phyloP scores from a whole-genome alignment of 2,113 vertebrate genomes.

The Ardeotis arabs region DNA sequence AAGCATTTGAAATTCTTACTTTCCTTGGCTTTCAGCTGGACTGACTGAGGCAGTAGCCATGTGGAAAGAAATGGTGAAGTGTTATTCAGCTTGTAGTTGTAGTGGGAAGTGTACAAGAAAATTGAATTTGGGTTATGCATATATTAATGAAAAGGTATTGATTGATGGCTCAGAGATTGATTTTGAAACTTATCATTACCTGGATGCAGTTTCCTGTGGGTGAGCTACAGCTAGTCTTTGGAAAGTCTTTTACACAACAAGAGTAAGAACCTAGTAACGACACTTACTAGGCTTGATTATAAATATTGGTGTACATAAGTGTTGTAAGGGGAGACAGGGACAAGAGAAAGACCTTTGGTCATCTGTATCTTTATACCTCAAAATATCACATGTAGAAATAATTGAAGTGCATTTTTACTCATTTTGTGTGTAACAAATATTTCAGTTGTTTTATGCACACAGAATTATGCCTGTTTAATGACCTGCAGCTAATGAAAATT shows the following conservation, averaged over 20 bases:
- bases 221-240: background rate
- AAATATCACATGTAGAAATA: background rate
- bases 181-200: background rate
- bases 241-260: background rate
- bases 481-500: slow-evolving; percentile 68
- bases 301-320: background rate
- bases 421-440: slow-evolving; percentile 47
- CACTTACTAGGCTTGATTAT: background rate
- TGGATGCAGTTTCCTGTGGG: background rate
- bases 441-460: slow-evolving; percentile 54
- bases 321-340: background rate
- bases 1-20: background rate
- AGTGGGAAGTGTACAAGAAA: background rate
- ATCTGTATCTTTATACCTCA: background rate
- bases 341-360: background rate
- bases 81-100: background rate
- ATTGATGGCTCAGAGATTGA: background rate
- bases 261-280: background rate
- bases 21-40: background rate
- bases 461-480: slow-evolving; percentile 63
- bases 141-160: background rate
- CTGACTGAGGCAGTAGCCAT: background rate
- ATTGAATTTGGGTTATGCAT: background rate
- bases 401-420: background rate
- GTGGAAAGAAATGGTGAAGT: background rate